A percentile compares a stretch with the other conserved stretches of the same genome.
Conservation (phyloP, 2,797 vertebrate species). For the Acropternis orthonyx region DNA sequence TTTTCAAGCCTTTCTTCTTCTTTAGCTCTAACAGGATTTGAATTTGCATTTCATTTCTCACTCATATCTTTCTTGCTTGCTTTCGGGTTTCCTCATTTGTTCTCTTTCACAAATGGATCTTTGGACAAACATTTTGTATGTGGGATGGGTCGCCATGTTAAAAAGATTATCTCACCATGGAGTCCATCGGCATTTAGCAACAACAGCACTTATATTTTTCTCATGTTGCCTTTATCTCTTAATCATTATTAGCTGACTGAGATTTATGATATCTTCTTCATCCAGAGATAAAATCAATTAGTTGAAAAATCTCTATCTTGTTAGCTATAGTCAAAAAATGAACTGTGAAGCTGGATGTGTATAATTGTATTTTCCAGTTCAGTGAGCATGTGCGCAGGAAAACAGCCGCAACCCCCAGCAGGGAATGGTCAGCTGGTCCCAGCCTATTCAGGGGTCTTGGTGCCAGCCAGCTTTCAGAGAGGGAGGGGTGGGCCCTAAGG, state of each 20-base stretch:
- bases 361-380: conserved; percentile 88
- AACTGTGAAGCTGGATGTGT: conserved; percentile 79
- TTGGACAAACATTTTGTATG: conserved; percentile 51
- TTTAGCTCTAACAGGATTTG: conserved; percentile 58
- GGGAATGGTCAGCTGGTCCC: conserved; percentile 69
- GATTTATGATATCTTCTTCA: conserved; percentile 72
- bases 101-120: conserved; percentile 48
- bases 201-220: conserved; percentile 1
- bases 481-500: conserved; percentile 28
- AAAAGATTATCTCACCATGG: conserved; percentile 69
- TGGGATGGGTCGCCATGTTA: conserved; percentile 53
- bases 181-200: not conserved
- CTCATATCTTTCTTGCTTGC: conserved; percentile 49
- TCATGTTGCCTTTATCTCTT: conserved; percentile 39
- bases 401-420: conserved; percentile 62
- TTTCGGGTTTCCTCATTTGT: conserved; percentile 58
- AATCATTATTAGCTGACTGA: conserved; percentile 65
- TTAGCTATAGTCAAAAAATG: conserved; percentile 70
- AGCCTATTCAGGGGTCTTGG: conserved; percentile 57
- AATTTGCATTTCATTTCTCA: conserved; percentile 45
- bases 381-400: conserved; percentile 64
- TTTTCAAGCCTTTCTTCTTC: conserved; percentile 48
- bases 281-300: conserved; percentile 80
- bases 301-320: conserved; percentile 77
- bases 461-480: conserved; percentile 61